phyloP scores from a whole-genome alignment of 1,140 invertebrate species.

The Lasaia peninsularis region DNA sequence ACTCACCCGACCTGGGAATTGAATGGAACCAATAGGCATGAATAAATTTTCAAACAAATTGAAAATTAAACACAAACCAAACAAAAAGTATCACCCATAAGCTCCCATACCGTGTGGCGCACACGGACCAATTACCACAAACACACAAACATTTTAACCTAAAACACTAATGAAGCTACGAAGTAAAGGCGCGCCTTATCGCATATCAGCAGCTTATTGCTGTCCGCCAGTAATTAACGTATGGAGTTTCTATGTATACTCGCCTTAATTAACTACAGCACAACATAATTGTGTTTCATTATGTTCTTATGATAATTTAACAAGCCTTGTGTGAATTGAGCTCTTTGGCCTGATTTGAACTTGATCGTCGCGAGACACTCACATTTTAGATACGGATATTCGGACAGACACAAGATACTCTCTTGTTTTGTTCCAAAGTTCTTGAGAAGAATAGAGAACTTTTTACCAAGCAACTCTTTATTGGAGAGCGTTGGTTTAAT shows the following conservation, averaged over 20 bases:
- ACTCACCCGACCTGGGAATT: too few species aligned
- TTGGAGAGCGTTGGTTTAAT: too few species aligned
- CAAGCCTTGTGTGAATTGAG: not conserved
- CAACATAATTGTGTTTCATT: constrained; percentile 8
- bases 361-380: too few species aligned
- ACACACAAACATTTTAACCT: constrained; percentile 10
- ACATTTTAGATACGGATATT: too few species aligned
- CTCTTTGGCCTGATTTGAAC: too few species aligned
- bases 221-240: constrained; percentile 7
- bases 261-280: constrained; percentile 1
- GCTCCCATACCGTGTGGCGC: not conserved
- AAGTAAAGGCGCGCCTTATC: constrained; percentile 11
- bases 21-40: too few species aligned
- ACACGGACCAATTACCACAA: constrained; percentile 3
- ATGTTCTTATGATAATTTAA: constrained; percentile 9
- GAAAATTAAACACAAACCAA: constrained; percentile 3
- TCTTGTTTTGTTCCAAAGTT: too few species aligned
- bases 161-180: constrained; percentile 4
- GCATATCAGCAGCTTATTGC: constrained; percentile 8
- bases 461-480: too few species aligned
- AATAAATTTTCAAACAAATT: not conserved
- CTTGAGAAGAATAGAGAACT: too few species aligned
- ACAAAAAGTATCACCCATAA: not conserved
- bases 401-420: too few species aligned
- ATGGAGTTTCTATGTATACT: constrained; percentile 9